phyloP scores from a whole-genome alignment of 1,140 invertebrate species.

The Philopotamus ludificatus region DNA sequence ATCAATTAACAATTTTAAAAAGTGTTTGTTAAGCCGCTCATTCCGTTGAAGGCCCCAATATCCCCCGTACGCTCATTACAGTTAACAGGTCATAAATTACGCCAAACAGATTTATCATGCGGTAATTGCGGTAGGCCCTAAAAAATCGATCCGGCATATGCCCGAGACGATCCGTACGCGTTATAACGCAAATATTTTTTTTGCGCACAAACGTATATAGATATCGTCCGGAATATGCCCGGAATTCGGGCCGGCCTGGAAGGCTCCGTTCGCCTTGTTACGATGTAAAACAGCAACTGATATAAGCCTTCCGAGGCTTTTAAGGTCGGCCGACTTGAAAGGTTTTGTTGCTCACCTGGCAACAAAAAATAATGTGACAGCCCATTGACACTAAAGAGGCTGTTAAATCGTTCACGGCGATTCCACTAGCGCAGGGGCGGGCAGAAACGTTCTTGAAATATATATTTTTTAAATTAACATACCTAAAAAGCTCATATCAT shows the following conservation, averaged over 20 bases:
- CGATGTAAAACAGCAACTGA: not conserved
- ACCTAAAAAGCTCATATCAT: too few species aligned
- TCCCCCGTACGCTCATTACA: too few species aligned
- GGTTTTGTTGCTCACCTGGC: slow-evolving; percentile 16
- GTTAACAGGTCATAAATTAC: too few species aligned
- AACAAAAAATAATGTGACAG: slow-evolving; percentile 39
- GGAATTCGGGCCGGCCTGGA: not conserved
- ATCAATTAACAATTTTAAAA: slow-evolving; percentile 41
- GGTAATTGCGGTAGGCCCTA: too few species aligned
- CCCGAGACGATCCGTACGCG: too few species aligned
- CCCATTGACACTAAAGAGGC: slow-evolving; percentile 36
- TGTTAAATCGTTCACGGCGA: slow-evolving; percentile 32
- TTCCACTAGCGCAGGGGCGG: slow-evolving; percentile 13
- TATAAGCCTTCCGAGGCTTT: slow-evolving; percentile 14
- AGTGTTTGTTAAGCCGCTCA: slow-evolving; percentile 34
- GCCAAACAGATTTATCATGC: too few species aligned
- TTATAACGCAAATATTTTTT: too few species aligned
- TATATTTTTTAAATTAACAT: too few species aligned
- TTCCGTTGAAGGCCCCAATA: slow-evolving; percentile 2
- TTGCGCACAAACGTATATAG: too few species aligned
- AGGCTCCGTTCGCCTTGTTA: not conserved
- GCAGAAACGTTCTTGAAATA: too few species aligned
- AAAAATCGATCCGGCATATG: too few species aligned
- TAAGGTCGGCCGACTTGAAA: slow-evolving; percentile 1
- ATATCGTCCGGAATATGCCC: not conserved